phyloP scores from a whole-genome alignment of 2,888 invertebrate genomes.

The Hetaerina titia region DNA sequence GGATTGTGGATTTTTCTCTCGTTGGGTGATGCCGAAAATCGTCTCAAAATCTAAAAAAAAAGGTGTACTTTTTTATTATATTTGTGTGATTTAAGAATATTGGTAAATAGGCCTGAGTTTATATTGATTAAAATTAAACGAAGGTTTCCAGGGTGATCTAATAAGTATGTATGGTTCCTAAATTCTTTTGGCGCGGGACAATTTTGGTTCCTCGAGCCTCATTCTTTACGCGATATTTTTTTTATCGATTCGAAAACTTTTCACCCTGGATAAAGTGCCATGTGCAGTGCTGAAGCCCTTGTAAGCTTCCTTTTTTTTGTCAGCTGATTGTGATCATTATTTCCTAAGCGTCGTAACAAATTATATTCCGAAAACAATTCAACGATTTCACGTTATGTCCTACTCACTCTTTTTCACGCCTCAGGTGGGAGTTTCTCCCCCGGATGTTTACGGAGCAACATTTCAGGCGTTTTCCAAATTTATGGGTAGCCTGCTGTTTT shows the following conservation, averaged over 20 bases:
- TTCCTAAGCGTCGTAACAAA: neutral
- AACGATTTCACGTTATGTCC: neutral
- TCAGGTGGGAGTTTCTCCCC: neutral
- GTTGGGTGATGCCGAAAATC: no score
- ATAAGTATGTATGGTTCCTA: neutral
- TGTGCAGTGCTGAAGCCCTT: neutral
- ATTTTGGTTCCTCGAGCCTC: neutral
- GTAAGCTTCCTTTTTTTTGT: neutral
- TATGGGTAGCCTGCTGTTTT: constrained; percentile 39
- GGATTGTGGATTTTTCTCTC: no score
- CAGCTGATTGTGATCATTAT: neutral
- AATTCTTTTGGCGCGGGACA: neutral
- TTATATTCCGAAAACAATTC: constrained; percentile 12
- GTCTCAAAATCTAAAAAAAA: no score
- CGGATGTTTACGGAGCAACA: constrained; percentile 3
- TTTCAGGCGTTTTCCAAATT: constrained; percentile 10
- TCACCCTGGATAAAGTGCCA: neutral
- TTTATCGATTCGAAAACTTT: neutral
- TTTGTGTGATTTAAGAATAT: no score
- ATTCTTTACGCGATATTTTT: neutral
- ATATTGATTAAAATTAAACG: no score
- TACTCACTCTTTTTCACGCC: neutral
- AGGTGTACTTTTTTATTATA: no score
- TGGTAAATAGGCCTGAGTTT: no score
- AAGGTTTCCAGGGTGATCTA: neutral